These are phyloP conservation scores for Drosophila cognata DNA, from an alignment of 2,888 invertebrate genomes.

Conservation along the genomic window DNA sequence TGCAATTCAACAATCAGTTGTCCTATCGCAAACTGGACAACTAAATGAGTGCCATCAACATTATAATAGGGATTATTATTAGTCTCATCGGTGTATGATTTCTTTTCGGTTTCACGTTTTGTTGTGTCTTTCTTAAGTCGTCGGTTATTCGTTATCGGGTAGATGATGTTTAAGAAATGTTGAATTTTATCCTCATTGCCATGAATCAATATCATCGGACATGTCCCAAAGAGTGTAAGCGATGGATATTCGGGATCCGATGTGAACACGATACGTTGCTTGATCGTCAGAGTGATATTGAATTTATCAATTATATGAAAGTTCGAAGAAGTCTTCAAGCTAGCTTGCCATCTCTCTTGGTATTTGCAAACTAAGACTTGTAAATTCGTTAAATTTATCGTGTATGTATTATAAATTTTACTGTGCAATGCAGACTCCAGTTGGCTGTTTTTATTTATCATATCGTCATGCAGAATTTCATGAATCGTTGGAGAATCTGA, in stretches of 20 bases:
- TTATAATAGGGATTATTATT: slow-evolving; percentile 38
- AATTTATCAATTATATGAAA: slow-evolving; percentile 94
- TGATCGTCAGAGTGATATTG: slow-evolving; percentile 89
- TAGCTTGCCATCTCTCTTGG: slow-evolving; percentile 95
- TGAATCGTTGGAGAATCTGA: slow-evolving; percentile 85
- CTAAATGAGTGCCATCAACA: slow-evolving; percentile 87
- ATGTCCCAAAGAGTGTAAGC: slow-evolving; percentile 92
- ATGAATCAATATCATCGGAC: slow-evolving; percentile 95
- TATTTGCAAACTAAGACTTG: slow-evolving; percentile 95
- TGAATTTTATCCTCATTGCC: slow-evolving; percentile 95
- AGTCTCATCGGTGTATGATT: slow-evolving; percentile 36
- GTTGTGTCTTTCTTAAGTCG: slow-evolving; percentile 36
- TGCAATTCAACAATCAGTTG: slow-evolving; percentile 95
- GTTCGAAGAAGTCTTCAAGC: slow-evolving; percentile 92
- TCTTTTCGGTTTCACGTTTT: slow-evolving; percentile 31
- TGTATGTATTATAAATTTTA: slow-evolving; percentile 91
- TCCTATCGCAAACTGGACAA: slow-evolving; percentile 94
- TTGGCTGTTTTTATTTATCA: slow-evolving; percentile 87
- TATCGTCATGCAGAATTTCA: slow-evolving; percentile 86
- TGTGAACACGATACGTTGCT: slow-evolving; percentile 92
- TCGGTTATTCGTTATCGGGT: slow-evolving; percentile 63
- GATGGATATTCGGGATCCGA: slow-evolving; percentile 95
- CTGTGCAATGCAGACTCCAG: slow-evolving; percentile 88
- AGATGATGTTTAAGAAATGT: slow-evolving; percentile 87
- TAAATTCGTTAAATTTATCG: slow-evolving; percentile 91